Evolutionary conservation across 2,113 vertebrate genomes (phyloP), one percentile per base, ranked within the genome.

Genomic region (Mystacornis crossleyi): DNA sequence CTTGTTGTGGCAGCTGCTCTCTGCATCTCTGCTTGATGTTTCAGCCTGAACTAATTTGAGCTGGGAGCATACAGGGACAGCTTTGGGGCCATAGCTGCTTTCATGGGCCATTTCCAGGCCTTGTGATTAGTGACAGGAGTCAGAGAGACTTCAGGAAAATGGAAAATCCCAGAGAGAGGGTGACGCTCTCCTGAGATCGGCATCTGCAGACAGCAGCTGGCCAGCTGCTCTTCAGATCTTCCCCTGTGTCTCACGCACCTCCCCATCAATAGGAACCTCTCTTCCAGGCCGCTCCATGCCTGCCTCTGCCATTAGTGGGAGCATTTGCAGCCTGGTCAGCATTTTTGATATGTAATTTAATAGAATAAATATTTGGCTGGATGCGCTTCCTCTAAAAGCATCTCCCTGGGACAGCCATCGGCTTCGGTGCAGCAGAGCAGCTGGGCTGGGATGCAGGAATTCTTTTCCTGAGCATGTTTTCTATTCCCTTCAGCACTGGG

Each of bases 341-440:
- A 3, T 86, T 94, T 95, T 54, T 86, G 9, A 89, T 86, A 83
- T 94, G 72, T 92, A 96, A 95, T 96, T 97, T 92, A 95, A 95
- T 61, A 80, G 89, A 94, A 94, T 95, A 96, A 96, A 96, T 97
- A 93, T 92, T 94, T 97, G 95, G 93, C 96, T 93, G 86, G 67
- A 53, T 86, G 64, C 3, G 4, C 61, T 94, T 96, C 95, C 90
- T 86, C 88, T 82, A 86, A 94, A 90, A 88, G 29, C 90, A 94
- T 94, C 88, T 95, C 57, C 45, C 40, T 73, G 48, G 82, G 67
- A 86, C 6, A 1, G 47, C 43, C 12, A 0, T 86, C 79, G 2
- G 69, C 92, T 82, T 95, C 0, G 0, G 71, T 66, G 78, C 86
- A 89, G 92, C 79, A 72, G 42, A 87, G 40, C 92, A 93, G 90